A percentile compares a stretch with the other conserved stretches of the same genome.
Conservation (phyloP, 2,113 vertebrate species). For the Mus spicilegus region DNA sequence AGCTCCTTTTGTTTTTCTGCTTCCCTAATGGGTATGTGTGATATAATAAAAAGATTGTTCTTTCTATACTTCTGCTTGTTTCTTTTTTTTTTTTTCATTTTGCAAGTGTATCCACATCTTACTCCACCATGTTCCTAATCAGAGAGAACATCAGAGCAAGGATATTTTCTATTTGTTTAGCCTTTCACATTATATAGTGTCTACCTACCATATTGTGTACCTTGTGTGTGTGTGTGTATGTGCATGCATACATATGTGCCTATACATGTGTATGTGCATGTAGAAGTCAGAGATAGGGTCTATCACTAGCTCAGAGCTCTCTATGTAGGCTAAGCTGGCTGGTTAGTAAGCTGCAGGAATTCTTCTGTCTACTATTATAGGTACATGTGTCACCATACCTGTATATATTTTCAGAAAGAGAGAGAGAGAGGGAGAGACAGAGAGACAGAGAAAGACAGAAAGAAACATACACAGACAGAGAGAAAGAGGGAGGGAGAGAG, state of each 20-base stretch:
- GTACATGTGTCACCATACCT: background rate
- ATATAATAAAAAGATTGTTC: background rate
- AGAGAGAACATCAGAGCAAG: accelerated
- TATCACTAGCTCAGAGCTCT: background rate
- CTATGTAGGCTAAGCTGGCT: background rate
- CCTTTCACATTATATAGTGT: background rate
- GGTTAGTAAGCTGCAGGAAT: no score
- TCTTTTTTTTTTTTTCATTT: background rate
- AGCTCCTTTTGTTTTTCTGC: background rate
- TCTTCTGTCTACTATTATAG: background rate
- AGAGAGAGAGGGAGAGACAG: no score
- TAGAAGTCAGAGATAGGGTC: background rate
- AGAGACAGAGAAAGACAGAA: no score
- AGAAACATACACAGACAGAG: no score
- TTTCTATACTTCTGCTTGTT: background rate
- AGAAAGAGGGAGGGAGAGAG: no score
- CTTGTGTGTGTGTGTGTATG: background rate
- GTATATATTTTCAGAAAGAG: background rate
- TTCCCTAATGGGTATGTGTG: background rate
- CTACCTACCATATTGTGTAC: background rate
- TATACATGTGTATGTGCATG: background rate
- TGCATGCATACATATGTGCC: background rate
- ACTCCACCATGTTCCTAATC: background rate
- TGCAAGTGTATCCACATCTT: background rate
- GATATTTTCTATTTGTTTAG: background rate